Conservation (phyloP, 2,113 vertebrate species). For the Coracopsis vasa region DNA sequence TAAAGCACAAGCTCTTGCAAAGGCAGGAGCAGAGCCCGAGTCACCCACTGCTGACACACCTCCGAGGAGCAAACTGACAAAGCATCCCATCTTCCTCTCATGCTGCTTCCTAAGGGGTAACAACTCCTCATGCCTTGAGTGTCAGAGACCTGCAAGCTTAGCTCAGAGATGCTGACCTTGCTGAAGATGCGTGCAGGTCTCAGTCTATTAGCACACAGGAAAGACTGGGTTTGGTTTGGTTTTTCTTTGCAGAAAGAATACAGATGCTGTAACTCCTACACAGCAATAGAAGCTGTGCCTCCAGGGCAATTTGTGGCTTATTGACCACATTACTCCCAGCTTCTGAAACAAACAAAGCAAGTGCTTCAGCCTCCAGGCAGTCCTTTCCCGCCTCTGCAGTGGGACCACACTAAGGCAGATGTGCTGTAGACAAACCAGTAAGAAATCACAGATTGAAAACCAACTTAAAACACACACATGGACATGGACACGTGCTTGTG, state of each 20-base stretch:
- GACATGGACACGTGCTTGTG: background rate
- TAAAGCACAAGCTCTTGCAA: background rate
- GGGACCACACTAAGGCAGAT: background rate
- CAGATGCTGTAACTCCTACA: background rate
- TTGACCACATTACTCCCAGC: background rate
- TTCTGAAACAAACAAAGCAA: background rate
- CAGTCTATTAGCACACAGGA: accelerated
- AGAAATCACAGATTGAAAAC: background rate
- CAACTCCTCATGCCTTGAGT: too few relatives aligned
- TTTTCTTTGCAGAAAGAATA: background rate
- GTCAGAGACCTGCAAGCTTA: too few relatives aligned
- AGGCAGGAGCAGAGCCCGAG: background rate
- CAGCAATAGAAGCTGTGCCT: background rate
- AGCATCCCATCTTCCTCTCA: background rate
- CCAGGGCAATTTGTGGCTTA: background rate
- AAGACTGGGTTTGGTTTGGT: background rate
- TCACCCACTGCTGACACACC: background rate
- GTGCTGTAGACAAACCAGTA: background rate
- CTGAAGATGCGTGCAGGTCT: background rate
- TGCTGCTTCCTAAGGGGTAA: too few relatives aligned
- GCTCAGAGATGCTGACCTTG: background rate
- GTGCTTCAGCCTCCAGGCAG: background rate
- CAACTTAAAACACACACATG: background rate
- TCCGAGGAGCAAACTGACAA: background rate
- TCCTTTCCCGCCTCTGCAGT: background rate